These are phyloP conservation scores for Lytechinus pictus DNA, from an alignment of 35 echinoderm and acorn worm genomes.

Conservation along the genomic window DNA sequence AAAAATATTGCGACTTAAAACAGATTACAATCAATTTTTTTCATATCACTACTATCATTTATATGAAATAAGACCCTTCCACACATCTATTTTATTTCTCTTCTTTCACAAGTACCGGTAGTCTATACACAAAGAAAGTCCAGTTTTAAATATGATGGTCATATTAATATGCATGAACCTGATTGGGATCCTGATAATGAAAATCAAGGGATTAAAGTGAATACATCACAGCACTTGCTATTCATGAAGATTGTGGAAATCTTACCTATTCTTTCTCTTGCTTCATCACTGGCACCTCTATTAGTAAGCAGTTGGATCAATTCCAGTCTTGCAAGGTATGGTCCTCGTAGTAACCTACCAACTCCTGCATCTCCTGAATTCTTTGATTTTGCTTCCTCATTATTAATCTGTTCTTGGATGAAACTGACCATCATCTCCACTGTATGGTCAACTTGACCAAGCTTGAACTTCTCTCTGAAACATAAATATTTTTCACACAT, in stretches of 20 bases:
- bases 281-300: conserved; percentile 55
- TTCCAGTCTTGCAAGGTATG: conserved; percentile 78
- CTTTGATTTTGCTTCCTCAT: conserved; percentile 52
- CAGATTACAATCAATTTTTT: too few species aligned
- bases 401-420: conserved; percentile 57
- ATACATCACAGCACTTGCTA: background rate
- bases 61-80: too few species aligned
- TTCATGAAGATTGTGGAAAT: background rate
- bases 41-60: too few species aligned
- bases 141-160: too few species aligned
- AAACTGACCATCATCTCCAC: conserved; percentile 61
- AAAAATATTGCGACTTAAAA: too few species aligned
- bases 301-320: conserved; percentile 63
- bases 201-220: too few species aligned
- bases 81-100: too few species aligned
- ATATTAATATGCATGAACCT: too few species aligned
- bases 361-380: conserved; percentile 21
- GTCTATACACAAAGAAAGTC: too few species aligned
- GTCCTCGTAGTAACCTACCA: conserved; percentile 57
- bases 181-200: too few species aligned
- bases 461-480: conserved; percentile 43
- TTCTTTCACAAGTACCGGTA: too few species aligned
- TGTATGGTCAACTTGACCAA: conserved; percentile 60
- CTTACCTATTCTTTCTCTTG: conserved; percentile 26
- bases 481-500: too few species aligned